Base-by-base conservation (phyloP, 2,797 vertebrate genomes). In the Girardinus metallicus region DNA sequence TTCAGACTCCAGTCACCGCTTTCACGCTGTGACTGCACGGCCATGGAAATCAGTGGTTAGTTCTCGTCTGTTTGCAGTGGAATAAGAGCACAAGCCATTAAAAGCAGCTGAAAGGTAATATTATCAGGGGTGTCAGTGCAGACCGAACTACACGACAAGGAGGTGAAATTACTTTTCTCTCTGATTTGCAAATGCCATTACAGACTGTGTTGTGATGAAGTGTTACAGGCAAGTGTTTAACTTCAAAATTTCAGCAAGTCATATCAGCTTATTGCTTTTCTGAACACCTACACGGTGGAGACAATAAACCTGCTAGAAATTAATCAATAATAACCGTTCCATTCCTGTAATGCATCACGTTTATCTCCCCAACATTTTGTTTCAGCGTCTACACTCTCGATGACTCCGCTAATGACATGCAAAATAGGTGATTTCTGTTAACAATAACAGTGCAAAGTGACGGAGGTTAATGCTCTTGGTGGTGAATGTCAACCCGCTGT, bases 261-360 rank as follows among this genome's bases (percentile, higher is more conserved):
- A 44, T 60, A 75, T 60, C 53, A 57, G 51, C 46, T 57, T 43
- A 55, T 16, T 57, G 36, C 51, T 75, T 60, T 75, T 44, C 8
- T 13, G 31, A 53, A 53, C 31, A 26, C 46, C 71, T 73, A 73
- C 46, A 74, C 34, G 23, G 1, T 53, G 21, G 34, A 74, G 73
- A 53, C 21, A 39, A 39, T 23, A 71, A 53, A 74, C 47, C 31
- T 51, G 46, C 21, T 36, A 15, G 29, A 36, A 39, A 74, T 74
- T 13, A 51, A 73, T 44, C 68, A 44, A 71, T 71, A 51, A 29
- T 29, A 75, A 57, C n/a, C 16, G 36, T 44, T 26, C 8, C 8
- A 31, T 16, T 21, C 9, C 43, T 16, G 26, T 12, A 75, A 60
- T 71, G 15, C 26, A 44, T 44, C 43, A 11, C 53, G 39, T 60